These are phyloP conservation scores for Monoplex corrugatus DNA, from an alignment of 2,888 invertebrate genomes.

Conservation along the genomic window DNA sequence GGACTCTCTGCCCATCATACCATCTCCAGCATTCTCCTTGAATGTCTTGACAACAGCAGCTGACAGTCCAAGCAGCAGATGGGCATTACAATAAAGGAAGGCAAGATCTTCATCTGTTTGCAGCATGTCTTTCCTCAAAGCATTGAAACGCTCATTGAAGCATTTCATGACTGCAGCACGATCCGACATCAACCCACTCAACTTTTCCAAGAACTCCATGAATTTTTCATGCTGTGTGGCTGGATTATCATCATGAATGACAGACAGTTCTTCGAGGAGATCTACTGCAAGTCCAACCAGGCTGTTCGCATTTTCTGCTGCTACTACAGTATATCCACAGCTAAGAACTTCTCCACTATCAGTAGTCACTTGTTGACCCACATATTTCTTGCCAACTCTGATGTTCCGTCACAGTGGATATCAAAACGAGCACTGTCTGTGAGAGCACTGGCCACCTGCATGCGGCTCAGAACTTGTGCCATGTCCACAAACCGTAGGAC, in stretches of 20 bases:
- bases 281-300: background rate
- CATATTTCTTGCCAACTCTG: conserved; percentile 15
- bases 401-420: background rate
- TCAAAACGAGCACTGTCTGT: conserved; percentile 14
- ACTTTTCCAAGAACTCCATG: conserved; percentile 4
- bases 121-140: background rate
- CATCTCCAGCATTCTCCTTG: conserved; percentile 13
- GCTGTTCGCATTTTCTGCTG: background rate
- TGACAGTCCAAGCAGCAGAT: conserved; percentile 24
- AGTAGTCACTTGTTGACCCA: conserved; percentile 5
- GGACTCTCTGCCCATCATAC: conserved; percentile 5
- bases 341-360: background rate
- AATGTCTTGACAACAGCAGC: background rate
- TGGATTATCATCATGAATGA: background rate
- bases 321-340: conserved; percentile 25
- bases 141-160: background rate
- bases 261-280: conserved; percentile 34
- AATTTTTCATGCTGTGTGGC: background rate
- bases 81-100: conserved; percentile 12
- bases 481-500: background rate
- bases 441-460: background rate
- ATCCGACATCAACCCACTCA: conserved; percentile 32
- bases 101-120: background rate
- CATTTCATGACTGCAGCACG: conserved; percentile 15
- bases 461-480: conserved; percentile 3